Evolutionary conservation across 2,113 vertebrate genomes (phyloP).

Genomic region (Phalacrocorax aristotelis): DNA sequence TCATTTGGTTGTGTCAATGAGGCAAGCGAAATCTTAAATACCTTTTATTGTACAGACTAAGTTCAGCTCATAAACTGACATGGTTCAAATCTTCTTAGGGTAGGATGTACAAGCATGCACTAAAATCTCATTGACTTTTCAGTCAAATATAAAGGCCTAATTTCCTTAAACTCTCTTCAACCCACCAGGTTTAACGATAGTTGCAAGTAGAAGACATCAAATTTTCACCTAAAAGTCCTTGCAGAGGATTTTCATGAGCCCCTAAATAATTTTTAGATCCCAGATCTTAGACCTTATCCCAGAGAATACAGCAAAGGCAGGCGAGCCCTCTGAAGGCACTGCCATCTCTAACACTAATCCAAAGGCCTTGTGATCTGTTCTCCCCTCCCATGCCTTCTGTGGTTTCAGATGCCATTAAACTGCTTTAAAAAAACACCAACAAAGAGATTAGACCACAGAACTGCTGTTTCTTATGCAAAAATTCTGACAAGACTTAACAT

Average conservation of each 20-base stretch:
- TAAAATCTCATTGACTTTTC: background rate
- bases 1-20: background rate
- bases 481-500: conserved; percentile 45
- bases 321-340: background rate
- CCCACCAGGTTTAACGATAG: background rate
- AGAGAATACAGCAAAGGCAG: background rate
- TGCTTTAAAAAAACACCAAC: background rate
- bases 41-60: background rate
- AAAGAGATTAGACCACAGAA: conserved; percentile 36
- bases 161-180: background rate
- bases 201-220: background rate
- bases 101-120: background rate
- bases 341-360: background rate
- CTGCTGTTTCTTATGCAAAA: conserved; percentile 33
- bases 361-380: background rate
- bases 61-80: background rate
- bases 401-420: conserved; percentile 3
- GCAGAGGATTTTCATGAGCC: background rate
- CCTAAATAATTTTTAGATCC: background rate
- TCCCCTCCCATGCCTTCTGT: background rate
- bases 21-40: background rate
- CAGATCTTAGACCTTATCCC: background rate
- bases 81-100: background rate
- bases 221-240: background rate
- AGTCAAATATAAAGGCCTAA: background rate